Conservation (phyloP, 2,888 invertebrate species). For the Melipona beecheii region DNA sequence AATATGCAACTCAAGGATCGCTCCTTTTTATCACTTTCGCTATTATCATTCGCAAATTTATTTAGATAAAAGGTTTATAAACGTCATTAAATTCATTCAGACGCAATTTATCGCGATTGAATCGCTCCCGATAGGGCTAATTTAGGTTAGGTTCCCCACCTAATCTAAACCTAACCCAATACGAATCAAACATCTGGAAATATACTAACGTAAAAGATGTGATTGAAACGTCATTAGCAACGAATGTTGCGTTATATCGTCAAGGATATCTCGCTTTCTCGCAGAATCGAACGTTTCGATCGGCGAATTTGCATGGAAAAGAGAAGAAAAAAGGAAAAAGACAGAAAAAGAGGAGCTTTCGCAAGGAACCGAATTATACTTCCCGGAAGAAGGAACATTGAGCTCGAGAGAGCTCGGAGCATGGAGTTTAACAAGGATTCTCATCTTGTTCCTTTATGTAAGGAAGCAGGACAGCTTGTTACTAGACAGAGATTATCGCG, state of each 20-base stretch:
- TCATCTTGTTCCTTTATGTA: constrained; percentile 59
- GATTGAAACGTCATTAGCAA: constrained; percentile 9
- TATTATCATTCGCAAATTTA: neutral
- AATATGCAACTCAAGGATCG: neutral
- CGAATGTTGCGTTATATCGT: neutral
- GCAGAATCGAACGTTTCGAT: constrained; percentile 9
- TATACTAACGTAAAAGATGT: neutral
- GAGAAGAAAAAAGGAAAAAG: neutral
- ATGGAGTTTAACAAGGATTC: constrained; percentile 52
- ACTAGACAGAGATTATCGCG: constrained; percentile 64
- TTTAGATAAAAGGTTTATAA: constrained; percentile 11
- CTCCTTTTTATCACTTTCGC: constrained; percentile 27
- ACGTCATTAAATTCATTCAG: neutral
- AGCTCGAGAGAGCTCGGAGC: constrained; percentile 5
- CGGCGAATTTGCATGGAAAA: constrained; percentile 23
- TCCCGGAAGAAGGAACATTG: constrained; percentile 43
- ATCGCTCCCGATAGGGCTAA: neutral
- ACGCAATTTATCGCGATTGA: neutral
- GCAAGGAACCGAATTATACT: constrained; percentile 33
- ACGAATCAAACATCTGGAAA: neutral
- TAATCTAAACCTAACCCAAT: neutral
- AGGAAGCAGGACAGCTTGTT: constrained; percentile 54
- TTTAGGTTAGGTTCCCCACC: neutral
- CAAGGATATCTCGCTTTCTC: constrained; percentile 27
- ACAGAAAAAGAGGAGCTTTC: constrained; percentile 18